Base-by-base conservation (phyloP, 2,113 vertebrate genomes). In the Podarcis cretensis region DNA sequence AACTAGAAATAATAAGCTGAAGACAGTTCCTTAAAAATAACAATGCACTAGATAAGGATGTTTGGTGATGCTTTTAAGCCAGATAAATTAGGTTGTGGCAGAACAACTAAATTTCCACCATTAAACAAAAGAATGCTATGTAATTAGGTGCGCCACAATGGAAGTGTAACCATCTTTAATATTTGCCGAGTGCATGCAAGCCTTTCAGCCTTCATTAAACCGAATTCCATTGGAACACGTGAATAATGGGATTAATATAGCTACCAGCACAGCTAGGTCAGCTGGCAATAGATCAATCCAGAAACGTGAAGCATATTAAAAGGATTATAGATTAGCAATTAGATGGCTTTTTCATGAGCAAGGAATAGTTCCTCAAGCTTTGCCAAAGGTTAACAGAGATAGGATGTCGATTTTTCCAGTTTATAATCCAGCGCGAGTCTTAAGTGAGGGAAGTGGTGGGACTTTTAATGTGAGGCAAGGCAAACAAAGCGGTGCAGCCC, bases 301-400 rank as follows among this genome's bases (percentile, higher is more conserved):
- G 95, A 86, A 98, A 98, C 87, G 90, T 93, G 97, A 95, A 98
- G 89, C 97, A 96, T 98, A 98, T 98, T 98, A 99, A 99, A 98
- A 97, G 98, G 98, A 98, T 99, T 99, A 99, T 98, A 98, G 98
- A 99, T 99, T 98, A 98, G 96, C 97, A 98, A 98, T 99, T 98
- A 98, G 97, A 98, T 98, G 97, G 96, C 95, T 98, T 98, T 96
- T 97, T 98, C 96, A 97, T 79, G 96, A 97, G 96, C 95, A 97
- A 96, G 92, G 92, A 96, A 96, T 95, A 95, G 92, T 95, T 97
- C 95, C 91, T 95, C 92, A 93, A 97, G 93, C 92, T 96, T 94
- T 91, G 96, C 95, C 95, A 96, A 97, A 97, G 97, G 97, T 98
- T 97, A 98, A 95, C 88, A 95, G 93, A 97, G 95, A 96, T 92